Evolutionary conservation across 53 echinoderm and acorn worm species (phyloP).

Genomic region (Luidia sarsii): DNA sequence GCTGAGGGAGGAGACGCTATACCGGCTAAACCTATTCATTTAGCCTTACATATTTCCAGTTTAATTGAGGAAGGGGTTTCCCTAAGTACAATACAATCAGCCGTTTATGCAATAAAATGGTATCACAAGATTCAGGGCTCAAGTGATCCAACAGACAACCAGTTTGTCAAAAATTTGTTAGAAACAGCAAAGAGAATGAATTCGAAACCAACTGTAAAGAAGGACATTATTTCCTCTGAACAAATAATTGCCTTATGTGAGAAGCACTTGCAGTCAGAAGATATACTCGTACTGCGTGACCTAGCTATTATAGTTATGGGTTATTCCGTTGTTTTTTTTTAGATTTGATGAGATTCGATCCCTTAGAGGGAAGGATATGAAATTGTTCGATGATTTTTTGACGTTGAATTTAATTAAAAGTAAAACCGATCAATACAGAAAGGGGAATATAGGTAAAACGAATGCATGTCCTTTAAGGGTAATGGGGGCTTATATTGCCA

Average conservation of each 20-base stretch:
- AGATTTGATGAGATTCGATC: slow-evolving; percentile 35
- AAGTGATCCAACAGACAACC: too few relatives aligned
- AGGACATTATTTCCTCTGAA: too few relatives aligned
- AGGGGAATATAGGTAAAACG: background rate
- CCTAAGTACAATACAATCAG: slow-evolving; percentile 12
- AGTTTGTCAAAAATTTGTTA: background rate
- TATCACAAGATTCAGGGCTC: slow-evolving; percentile 39
- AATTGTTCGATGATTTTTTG: slow-evolving; percentile 1
- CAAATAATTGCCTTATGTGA: too few relatives aligned
- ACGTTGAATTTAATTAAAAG: slow-evolving; percentile 14
- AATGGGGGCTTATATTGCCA: background rate
- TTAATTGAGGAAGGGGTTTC: slow-evolving; percentile 23
- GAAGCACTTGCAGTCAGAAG: too few relatives aligned
- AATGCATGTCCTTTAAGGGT: slow-evolving; percentile 9
- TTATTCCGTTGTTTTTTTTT: slow-evolving; percentile 17
- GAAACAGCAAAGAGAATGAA: slow-evolving; percentile 19
- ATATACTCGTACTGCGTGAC: slow-evolving; percentile 10
- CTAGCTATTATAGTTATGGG: slow-evolving; percentile 26
- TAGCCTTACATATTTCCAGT: slow-evolving; percentile 4
- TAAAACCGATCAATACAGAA: slow-evolving; percentile 5
- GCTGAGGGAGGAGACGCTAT: slow-evolving; percentile 4
- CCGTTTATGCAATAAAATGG: slow-evolving; percentile 48
- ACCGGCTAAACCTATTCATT: slow-evolving; percentile 20
- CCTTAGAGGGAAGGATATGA: slow-evolving; percentile 4
- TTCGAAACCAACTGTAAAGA: slow-evolving; percentile 21